These are phyloP conservation scores for Caenorhabditis elegans DNA, from an alignment of 1,140 invertebrate genomes.

Conservation along the genomic window DNA sequence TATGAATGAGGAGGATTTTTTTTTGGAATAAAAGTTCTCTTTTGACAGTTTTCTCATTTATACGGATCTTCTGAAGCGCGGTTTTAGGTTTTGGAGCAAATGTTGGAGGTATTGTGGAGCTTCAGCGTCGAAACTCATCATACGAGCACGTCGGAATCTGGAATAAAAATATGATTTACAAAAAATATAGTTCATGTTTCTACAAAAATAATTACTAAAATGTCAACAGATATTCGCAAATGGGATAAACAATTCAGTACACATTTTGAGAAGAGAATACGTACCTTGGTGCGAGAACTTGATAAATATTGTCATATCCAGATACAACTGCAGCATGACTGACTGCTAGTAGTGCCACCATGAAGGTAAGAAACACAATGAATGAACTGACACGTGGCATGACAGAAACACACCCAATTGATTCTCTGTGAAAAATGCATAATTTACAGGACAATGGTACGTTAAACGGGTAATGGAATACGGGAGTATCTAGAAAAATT, in stretches of 20 bases:
- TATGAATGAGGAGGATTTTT: no score
- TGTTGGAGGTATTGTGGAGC: constrained; percentile 16
- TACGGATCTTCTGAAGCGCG: background rate
- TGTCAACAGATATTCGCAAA: no score
- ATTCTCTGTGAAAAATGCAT: background rate
- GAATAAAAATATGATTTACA: no score
- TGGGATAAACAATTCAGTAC: no score
- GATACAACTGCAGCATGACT: background rate
- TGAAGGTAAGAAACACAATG: constrained; percentile 19
- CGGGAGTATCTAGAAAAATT: no score
- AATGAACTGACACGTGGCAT: constrained; percentile 19
- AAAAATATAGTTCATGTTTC: no score
- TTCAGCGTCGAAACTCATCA: constrained; percentile 19
- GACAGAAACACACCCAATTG: background rate
- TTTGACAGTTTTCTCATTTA: background rate
- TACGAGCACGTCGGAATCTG: constrained; percentile 6
- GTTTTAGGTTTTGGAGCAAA: constrained; percentile 12
- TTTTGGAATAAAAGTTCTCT: background rate
- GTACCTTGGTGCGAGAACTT: background rate
- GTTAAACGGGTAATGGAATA: no score
- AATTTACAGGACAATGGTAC: no score
- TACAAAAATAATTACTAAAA: no score
- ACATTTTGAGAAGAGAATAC: no score
- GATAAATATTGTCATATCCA: constrained; percentile 16
- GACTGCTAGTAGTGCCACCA: constrained; percentile 7